phyloP scores from a whole-genome alignment of 2,113 vertebrate species.

The Proteles cristata region DNA sequence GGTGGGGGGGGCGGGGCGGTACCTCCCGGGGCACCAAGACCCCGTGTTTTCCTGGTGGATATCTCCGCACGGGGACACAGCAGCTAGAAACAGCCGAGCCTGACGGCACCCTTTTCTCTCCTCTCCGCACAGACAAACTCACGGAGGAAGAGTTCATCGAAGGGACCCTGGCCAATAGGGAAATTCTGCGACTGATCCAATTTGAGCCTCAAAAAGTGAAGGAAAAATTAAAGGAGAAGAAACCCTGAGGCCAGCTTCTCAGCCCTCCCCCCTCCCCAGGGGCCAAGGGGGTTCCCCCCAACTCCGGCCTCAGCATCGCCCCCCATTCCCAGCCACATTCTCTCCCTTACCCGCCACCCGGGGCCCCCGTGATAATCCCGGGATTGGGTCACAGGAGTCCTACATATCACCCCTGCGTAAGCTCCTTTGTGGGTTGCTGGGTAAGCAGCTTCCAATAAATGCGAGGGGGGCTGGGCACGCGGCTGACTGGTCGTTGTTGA shows the following conservation, averaged over 20 bases:
- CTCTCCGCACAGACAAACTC: constrained; percentile 89
- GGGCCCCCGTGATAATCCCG: constrained; percentile 35
- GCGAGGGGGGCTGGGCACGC: not conserved
- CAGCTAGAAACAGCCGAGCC: not conserved
- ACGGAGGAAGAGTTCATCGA: constrained; percentile 93
- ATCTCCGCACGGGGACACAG: fast-evolving
- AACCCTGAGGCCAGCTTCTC: constrained; percentile 75
- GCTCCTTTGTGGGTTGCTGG: constrained; percentile 72
- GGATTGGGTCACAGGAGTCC: constrained; percentile 48
- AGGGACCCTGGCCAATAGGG: constrained; percentile 92
- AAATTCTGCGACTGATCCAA: constrained; percentile 94
- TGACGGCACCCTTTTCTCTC: not conserved
- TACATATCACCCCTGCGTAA: constrained; percentile 7
- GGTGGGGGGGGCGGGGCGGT: not conserved
- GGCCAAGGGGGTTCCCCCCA: not conserved
- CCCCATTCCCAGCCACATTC: not conserved
- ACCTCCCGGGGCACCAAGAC: fast-evolving
- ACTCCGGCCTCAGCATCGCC: not conserved
- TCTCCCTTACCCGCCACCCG: not conserved
- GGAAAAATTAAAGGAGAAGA: constrained; percentile 91
- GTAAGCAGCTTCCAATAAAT: constrained; percentile 78
- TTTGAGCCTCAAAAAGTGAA: constrained; percentile 93
- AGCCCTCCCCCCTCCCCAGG: not conserved
- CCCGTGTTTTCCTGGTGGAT: not conserved
- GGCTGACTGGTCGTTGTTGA: not conserved